Conservation (phyloP, 2,113 vertebrate genomes). For the Stigmatopora argus region DNA sequence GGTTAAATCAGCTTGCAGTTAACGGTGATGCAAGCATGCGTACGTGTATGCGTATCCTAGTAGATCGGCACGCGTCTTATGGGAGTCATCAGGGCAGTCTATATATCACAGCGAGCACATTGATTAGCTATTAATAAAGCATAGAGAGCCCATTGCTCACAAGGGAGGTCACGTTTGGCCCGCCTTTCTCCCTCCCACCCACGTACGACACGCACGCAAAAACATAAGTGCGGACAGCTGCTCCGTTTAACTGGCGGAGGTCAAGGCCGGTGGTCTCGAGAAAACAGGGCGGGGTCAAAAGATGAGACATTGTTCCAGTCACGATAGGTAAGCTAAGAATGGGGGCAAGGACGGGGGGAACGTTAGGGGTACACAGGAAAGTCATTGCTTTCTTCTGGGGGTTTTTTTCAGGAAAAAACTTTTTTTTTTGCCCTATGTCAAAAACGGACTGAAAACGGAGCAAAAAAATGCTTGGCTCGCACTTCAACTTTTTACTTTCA, state of each 20-base stretch:
- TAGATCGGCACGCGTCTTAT: conserved; percentile 41
- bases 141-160: conserved; percentile 49
- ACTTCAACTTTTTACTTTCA: neutral
- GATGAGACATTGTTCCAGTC: neutral
- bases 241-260: conserved; percentile 13
- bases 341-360: conserved; percentile 1
- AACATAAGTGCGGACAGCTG: conserved; percentile 4
- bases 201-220: conserved; percentile 9
- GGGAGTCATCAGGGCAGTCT: conserved; percentile 44
- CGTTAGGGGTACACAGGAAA: conserved; percentile 34
- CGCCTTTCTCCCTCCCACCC: conserved; percentile 11
- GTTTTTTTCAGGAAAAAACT: conserved; percentile 25
- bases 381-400: conserved; percentile 36
- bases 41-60: conserved; percentile 19
- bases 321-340: neutral
- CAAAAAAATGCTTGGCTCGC: conserved; percentile 3
- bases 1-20: neutral
- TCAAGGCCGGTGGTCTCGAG: conserved; percentile 7
- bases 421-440: conserved; percentile 4
- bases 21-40: conserved; percentile 25
- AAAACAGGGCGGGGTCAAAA: neutral
- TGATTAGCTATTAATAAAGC: conserved; percentile 67
- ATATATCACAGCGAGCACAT: conserved; percentile 54
- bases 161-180: conserved; percentile 39
- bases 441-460: neutral